Evolutionary conservation across 2,797 vertebrate genomes (phyloP).

Genomic region (Leptatherina wallacei): DNA sequence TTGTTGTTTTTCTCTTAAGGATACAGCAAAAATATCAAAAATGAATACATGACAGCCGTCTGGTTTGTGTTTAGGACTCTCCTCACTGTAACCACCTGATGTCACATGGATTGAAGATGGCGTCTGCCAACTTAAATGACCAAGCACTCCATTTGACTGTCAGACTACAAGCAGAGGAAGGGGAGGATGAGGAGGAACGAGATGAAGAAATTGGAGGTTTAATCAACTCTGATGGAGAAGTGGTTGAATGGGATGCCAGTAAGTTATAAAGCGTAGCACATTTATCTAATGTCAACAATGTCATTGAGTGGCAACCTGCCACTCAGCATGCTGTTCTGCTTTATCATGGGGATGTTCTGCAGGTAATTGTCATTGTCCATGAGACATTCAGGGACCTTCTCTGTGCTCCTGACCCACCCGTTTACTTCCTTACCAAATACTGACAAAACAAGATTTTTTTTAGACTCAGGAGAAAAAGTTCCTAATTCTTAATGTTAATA

Average conservation of each 20-base stretch:
- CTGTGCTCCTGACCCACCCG: neutral
- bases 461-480: no score
- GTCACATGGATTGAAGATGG: slow-evolving; percentile 31
- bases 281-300: neutral
- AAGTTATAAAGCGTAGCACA: slow-evolving; percentile 28
- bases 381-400: neutral
- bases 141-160: slow-evolving; percentile 67
- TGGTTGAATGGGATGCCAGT: slow-evolving; percentile 69
- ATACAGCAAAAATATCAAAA: neutral
- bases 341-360: neutral
- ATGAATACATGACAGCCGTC: neutral
- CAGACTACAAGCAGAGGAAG: slow-evolving; percentile 58
- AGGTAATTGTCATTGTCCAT: neutral
- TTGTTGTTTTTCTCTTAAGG: neutral
- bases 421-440: neutral
- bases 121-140: slow-evolving; percentile 49
- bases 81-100: slow-evolving; percentile 11
- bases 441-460: no score
- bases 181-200: slow-evolving; percentile 35
- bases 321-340: neutral
- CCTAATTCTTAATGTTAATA: no score
- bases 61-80: slow-evolving; percentile 50
- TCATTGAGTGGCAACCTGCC: neutral
- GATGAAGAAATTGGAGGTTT: slow-evolving; percentile 66
- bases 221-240: slow-evolving; percentile 74